These are phyloP conservation scores for Salvelinus sp. DNA, from an alignment of 2,113 vertebrate species.

Conservation along the genomic window DNA sequence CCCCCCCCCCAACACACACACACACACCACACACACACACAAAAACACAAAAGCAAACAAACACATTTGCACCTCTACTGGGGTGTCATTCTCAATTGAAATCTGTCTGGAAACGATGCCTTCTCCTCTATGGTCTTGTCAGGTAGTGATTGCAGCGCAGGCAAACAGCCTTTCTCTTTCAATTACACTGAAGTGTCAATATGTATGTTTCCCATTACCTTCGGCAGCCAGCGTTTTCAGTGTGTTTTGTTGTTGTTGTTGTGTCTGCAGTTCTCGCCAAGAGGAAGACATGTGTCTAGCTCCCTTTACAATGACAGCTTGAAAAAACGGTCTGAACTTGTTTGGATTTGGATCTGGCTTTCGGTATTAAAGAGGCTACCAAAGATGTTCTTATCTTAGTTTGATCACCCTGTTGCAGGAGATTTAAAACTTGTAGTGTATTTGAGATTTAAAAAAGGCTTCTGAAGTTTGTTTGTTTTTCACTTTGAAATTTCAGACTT, in stretches of 20 bases:
- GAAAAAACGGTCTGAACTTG: too few species aligned
- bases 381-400: too few species aligned
- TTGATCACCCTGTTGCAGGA: too few species aligned
- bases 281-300: too few species aligned
- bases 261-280: background rate
- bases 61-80: conserved; percentile 7
- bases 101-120: background rate
- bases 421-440: too few species aligned
- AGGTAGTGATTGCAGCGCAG: conserved; percentile 25
- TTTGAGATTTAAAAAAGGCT: too few species aligned
- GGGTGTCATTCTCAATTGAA: conserved; percentile 18
- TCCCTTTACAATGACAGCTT: background rate
- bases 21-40: background rate
- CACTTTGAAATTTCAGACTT: too few species aligned
- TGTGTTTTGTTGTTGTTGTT: background rate
- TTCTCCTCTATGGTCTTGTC: conserved; percentile 12
- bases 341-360: too few species aligned
- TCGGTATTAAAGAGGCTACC: too few species aligned
- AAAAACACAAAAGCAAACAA: conserved; percentile 1
- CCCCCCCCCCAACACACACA: conserved; percentile 1
- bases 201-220: conserved; percentile 17
- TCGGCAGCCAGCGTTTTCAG: background rate
- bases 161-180: conserved; percentile 23
- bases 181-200: conserved; percentile 34
- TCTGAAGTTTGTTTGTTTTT: too few species aligned